Evolutionary conservation across 2,113 vertebrate species (phyloP).

Genomic region (Cariama cristata): DNA sequence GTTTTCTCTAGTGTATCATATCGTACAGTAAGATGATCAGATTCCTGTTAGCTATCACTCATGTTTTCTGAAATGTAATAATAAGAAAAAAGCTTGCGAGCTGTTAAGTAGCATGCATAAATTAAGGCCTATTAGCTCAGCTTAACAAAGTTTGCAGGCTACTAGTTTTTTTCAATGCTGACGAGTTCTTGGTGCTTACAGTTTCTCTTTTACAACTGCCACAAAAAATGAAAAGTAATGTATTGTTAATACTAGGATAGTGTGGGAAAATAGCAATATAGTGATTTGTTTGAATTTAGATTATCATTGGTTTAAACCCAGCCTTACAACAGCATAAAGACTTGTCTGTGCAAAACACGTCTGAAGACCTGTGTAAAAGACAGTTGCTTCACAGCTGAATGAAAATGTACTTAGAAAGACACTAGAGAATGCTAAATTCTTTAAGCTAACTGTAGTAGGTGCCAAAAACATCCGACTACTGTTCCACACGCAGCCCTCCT

Average conservation of each 20-base stretch:
- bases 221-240: neutral
- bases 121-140: neutral
- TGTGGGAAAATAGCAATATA: neutral
- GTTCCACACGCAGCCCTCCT: neutral
- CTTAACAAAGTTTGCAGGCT: neutral
- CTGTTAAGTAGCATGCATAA: neutral
- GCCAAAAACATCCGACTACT: neutral
- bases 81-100: neutral
- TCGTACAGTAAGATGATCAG: neutral
- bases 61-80: neutral
- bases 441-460: neutral
- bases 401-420: neutral
- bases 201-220: neutral
- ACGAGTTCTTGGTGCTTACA: neutral
- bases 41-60: neutral
- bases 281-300: neutral
- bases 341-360: neutral
- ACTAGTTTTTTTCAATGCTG: neutral
- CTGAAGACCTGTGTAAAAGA: neutral
- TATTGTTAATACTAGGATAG: neutral
- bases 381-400: neutral
- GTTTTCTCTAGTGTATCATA: neutral
- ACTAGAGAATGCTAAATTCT: neutral
- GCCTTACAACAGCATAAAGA: neutral
- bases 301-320: neutral